Evolutionary conservation across 1,140 invertebrate species (phyloP).

Genomic region (Drosophila tani): DNA sequence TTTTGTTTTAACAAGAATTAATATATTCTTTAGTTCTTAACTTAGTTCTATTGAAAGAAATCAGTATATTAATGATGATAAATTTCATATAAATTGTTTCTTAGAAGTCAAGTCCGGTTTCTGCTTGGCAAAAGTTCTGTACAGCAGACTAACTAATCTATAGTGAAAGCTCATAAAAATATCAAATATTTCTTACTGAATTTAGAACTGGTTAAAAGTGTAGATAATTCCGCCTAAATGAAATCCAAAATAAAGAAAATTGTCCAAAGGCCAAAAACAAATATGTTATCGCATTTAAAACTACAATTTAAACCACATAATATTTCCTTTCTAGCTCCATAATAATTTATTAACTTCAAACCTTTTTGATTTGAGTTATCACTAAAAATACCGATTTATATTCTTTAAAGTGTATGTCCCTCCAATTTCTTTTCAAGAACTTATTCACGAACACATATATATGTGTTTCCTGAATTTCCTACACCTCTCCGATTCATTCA

Average conservation of each 20-base stretch:
- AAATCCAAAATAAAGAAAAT: too few relatives aligned
- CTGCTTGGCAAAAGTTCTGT: not conserved
- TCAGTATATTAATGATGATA: not conserved
- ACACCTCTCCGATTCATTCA: conserved; percentile 1
- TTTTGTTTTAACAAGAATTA: not conserved
- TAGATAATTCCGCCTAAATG: too few relatives aligned
- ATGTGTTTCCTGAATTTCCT: not conserved
- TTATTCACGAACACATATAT: not conserved
- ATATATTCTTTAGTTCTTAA: not conserved
- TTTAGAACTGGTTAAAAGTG: not conserved
- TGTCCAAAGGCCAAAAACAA: too few relatives aligned
- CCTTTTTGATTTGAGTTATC: too few relatives aligned
- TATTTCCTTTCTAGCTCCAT: too few relatives aligned
- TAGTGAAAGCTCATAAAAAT: too few relatives aligned
- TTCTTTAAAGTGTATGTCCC: not conserved
- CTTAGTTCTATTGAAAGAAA: not conserved
- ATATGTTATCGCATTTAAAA: too few relatives aligned
- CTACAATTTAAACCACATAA: too few relatives aligned
- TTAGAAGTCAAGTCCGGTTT: not conserved
- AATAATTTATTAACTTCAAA: too few relatives aligned
- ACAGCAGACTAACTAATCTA: too few relatives aligned
- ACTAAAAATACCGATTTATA: not conserved
- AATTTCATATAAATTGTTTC: not conserved
- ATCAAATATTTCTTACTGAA: not conserved
- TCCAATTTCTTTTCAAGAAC: not conserved